Evolutionary conservation across 2,113 vertebrate genomes (phyloP), one percentile per base, ranked within the genome.

Genomic region (Carassius carassius): DNA sequence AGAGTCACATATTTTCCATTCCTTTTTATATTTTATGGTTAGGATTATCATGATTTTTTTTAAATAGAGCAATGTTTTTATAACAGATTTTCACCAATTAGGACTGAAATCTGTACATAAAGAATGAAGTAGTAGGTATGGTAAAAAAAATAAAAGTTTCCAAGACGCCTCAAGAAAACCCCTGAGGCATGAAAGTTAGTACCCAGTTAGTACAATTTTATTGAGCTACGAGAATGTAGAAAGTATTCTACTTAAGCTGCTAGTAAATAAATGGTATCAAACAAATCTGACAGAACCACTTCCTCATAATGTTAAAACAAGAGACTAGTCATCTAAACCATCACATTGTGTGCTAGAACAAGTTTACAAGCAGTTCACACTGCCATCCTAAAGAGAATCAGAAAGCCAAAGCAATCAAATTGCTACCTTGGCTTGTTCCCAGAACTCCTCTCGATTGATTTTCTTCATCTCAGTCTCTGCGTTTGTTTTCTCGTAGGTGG

Each of bases 391-490:
- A 51, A 77, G 54, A 44, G 44, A 67, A 77, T 23, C 9, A 32
- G 7, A 44, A 60, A 58, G 65, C 2, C 29, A 44, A 16, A 32
- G 8, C 49, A 84, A 76, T 86, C 79, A 49, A 7, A 41, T 41
- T 13, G 89, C 69, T 89, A 98, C 98, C 97, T 99, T 98, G 90
- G 98, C 98, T 90, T 97, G 95, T 80, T 98, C 97, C 98, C 98
- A 99, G 86, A 99, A 99, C 87, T 98, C 96, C 94, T 99, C 98
- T 62, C 98, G 95, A 91, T 99, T 99, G 91, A 99, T 96, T 80
- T 97, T 96, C 92, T 98, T 99, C 97, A 99, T 99, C 91, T 99
- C 98, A 89, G 98, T 95, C 41, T 98, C 97, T 7, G 98, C 98
- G 0, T 99, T 97, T 0, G 98, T 99, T 92, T 99, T 99, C 94